Conservation (phyloP, 2,113 vertebrate genomes). For the Noctilio leporinus region DNA sequence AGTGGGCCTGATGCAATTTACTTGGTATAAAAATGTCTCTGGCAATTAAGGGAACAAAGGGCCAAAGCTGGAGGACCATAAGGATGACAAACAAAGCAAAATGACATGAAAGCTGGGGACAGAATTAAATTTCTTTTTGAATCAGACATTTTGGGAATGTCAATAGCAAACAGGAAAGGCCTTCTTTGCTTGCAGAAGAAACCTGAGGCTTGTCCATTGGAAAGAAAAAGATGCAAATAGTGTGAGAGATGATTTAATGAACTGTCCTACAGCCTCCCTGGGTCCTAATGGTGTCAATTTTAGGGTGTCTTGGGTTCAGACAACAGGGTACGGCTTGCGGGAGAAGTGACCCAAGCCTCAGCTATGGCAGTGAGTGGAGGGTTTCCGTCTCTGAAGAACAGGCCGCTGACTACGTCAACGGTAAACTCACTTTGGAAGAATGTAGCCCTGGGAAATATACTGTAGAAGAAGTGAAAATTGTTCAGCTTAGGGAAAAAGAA, state of each 20-base stretch:
- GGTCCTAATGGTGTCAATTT: background rate
- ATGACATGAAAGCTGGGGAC: background rate
- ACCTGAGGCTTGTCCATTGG: background rate
- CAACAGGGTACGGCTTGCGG: background rate
- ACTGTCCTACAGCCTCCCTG: background rate
- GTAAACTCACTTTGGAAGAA: background rate
- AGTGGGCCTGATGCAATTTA: constrained; percentile 49
- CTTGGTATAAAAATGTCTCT: constrained; percentile 62
- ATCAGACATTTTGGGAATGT: constrained; percentile 36
- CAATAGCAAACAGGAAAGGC: constrained; percentile 30
- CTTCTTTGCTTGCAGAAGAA: background rate
- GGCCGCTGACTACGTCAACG: background rate
- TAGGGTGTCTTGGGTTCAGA: background rate
- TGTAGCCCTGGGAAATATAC: background rate
- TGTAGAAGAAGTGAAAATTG: background rate
- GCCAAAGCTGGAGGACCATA: constrained; percentile 56
- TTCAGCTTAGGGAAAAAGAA: background rate
- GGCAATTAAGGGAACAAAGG: constrained; percentile 68
- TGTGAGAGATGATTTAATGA: background rate
- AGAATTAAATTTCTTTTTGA: constrained; percentile 58
- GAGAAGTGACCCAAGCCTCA: background rate
- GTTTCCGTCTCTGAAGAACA: background rate
- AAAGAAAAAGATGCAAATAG: background rate
- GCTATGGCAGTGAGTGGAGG: background rate
- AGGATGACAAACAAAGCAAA: constrained; percentile 56